Evolutionary conservation across 2,888 invertebrate genomes (phyloP).

Genomic region (Loripinus fragilis): DNA sequence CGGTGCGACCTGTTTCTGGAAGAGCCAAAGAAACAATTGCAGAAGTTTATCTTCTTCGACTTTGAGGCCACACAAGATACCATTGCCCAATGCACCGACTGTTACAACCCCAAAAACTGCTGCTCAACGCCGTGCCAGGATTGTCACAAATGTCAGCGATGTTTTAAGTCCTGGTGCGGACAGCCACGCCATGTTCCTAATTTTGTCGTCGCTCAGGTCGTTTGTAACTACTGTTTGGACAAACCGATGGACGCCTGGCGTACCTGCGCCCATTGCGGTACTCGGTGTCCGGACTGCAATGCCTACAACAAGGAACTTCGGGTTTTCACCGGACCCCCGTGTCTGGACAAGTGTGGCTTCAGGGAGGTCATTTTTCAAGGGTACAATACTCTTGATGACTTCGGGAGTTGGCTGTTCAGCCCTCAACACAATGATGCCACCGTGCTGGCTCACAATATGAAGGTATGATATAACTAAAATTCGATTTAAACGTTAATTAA

Average conservation of each 20-base stretch:
- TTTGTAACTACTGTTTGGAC: conserved; percentile 20
- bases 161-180: conserved; percentile 29
- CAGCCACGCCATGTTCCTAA: conserved; percentile 23
- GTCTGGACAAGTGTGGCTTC: conserved; percentile 33
- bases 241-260: neutral
- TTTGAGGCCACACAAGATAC: conserved; percentile 23
- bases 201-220: conserved; percentile 32
- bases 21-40: conserved; percentile 11
- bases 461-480: neutral
- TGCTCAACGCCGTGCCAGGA: neutral
- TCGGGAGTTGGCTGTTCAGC: conserved; percentile 44
- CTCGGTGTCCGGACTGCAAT: conserved; percentile 22
- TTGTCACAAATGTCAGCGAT: neutral
- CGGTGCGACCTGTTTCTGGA: conserved; percentile 21
- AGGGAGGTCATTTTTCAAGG: conserved; percentile 44
- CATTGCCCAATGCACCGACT: neutral
- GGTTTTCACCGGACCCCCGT: conserved; percentile 21
- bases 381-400: conserved; percentile 31
- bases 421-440: conserved; percentile 39
- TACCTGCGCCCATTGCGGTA: conserved; percentile 23
- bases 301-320: neutral
- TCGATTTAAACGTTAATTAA: too few species aligned
- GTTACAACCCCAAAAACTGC: neutral
- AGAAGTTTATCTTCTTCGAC: conserved; percentile 23
- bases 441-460: conserved; percentile 43